A percentile compares a stretch with the other conserved stretches of the same genome.
Conservation (phyloP, 1,140 invertebrate genomes). For the Trypoxylus dichotomus region DNA sequence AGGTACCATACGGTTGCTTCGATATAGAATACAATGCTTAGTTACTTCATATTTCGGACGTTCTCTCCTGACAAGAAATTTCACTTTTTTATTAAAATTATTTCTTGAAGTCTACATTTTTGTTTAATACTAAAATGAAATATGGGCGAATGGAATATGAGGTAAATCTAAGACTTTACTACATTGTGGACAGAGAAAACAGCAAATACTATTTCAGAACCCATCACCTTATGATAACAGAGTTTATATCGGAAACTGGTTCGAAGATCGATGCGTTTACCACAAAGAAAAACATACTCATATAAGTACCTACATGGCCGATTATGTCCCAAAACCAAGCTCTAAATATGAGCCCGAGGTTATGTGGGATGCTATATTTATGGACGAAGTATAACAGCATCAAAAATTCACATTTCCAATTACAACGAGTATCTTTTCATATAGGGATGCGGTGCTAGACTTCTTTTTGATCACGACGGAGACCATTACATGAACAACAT, state of each 20-base stretch:
- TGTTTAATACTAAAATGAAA: background rate
- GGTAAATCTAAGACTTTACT: background rate
- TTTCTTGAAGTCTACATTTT: background rate
- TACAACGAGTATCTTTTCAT: background rate
- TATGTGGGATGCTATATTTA: constrained; percentile 24
- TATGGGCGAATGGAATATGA: constrained; percentile 20
- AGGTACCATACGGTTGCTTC: too few relatives aligned
- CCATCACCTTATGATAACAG: constrained; percentile 19
- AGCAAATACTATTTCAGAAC: constrained; percentile 1
- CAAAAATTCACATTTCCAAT: background rate
- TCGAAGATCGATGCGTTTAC: constrained; percentile 27
- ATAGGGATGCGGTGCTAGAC: constrained; percentile 30
- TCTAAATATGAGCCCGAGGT: constrained; percentile 28
- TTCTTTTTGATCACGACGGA: constrained; percentile 29
- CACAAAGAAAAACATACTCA: constrained; percentile 16
- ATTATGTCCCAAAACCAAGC: constrained; percentile 27
- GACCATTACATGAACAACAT: constrained; percentile 26
- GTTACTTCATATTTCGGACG: background rate
- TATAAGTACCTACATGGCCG: background rate
- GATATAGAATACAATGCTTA: background rate
- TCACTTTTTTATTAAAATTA: background rate
- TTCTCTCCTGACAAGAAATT: background rate
- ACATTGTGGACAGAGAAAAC: background rate
- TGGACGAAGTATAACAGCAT: background rate
- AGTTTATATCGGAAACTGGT: constrained; percentile 30